Base-by-base conservation (phyloP, 1,140 invertebrate genomes). In the Meloidogyne floridensis region DNA sequence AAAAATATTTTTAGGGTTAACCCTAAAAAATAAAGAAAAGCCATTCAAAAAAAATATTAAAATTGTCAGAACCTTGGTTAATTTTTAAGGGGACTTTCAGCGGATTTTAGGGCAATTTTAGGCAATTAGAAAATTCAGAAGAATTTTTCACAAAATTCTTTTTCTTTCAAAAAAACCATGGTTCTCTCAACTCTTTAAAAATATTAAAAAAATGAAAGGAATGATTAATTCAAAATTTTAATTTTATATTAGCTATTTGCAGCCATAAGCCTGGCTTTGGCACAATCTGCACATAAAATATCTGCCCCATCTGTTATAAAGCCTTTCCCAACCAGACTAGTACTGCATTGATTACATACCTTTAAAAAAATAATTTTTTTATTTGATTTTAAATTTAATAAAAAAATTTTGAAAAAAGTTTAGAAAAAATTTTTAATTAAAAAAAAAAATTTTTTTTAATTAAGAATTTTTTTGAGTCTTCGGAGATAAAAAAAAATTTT, bases 231-330 rank as follows among this genome's bases (percentile, higher is more conserved):
- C 7, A 15, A 47, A 10, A 18, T 15, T 6, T 65, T 65, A n/a
- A n/a, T 32, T 32, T 32, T 32, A 65, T 65, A 80, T 82, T 77
- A 87, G 8, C 81, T 77, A 77, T 87, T 85, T 8, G 85, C 82
- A 7, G 86, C 86, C 84, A 87, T 87, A 6, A 87, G 81, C 13
- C 87, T 43, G 7, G 88, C 87, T 91, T 97, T 97, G 90, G 97
- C 97, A 93, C 97, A 99, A 90, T 98, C 96, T 2, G 97, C 96
- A 92, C 98, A 99, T 87, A 99, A 94, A 90, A 99, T 98, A 91
- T 98, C 96, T 82, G 94, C 94, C 7, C 93, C 95, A 90, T 98
- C 97, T 87, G 96, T 98, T 91, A 99, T 98, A 92, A 99, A 99
- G 82, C 97, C 98, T 90, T 95, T 95, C 81, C 97, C 97, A 42